Evolutionary conservation across 2,888 invertebrate genomes (phyloP).

Genomic region (Dicyrtomina minuta): DNA sequence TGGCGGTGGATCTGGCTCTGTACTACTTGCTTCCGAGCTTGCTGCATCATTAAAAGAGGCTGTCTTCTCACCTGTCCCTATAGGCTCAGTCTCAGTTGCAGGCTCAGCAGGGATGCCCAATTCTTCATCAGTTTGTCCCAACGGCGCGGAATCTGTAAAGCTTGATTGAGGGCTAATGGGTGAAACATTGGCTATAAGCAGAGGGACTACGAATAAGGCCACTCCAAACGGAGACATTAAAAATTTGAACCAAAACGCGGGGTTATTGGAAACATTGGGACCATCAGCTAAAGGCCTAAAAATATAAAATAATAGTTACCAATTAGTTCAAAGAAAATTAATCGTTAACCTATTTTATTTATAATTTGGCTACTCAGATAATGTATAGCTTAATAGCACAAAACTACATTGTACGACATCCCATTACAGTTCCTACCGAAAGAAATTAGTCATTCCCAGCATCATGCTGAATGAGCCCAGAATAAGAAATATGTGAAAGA

Average conservation of each 20-base stretch:
- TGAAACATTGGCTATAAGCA: not conserved
- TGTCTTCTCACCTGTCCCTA: too few relatives aligned
- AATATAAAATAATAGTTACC: too few relatives aligned
- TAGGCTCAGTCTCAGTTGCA: too few relatives aligned
- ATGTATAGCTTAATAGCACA: not conserved
- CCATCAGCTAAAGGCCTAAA: constrained; percentile 3
- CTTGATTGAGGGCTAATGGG: not conserved
- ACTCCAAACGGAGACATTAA: constrained; percentile 12
- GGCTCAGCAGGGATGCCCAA: not conserved
- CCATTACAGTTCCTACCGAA: not conserved
- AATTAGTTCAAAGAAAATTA: too few relatives aligned
- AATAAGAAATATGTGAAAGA: constrained; percentile 6
- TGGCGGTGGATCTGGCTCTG: too few relatives aligned
- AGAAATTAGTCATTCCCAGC: constrained; percentile 22
- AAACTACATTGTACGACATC: not conserved
- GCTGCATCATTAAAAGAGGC: too few relatives aligned
- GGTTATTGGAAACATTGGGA: not conserved
- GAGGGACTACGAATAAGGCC: not conserved
- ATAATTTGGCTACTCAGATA: too few relatives aligned
- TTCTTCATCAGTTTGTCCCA: not conserved
- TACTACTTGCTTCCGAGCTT: too few relatives aligned
- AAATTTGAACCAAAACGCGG: constrained; percentile 15
- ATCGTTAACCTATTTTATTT: too few relatives aligned
- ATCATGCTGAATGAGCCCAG: constrained; percentile 3
- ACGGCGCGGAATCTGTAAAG: not conserved